These are phyloP conservation scores for Diplodus sargus DNA, from an alignment of 2,797 vertebrate genomes.

Conservation along the genomic window DNA sequence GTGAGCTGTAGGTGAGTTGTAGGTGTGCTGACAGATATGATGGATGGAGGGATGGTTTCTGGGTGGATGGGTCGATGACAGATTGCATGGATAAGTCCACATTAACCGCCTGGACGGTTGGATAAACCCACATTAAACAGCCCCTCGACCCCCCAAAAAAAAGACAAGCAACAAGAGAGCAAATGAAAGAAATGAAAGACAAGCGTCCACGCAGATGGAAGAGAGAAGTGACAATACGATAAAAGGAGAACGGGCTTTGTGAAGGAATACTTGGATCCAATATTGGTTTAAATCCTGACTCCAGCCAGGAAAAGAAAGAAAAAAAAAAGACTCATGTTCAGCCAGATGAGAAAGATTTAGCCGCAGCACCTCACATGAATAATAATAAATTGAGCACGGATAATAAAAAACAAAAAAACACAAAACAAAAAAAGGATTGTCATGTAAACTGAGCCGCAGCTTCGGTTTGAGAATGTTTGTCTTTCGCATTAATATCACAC, in stretches of 20 bases:
- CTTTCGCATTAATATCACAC: slow-evolving; percentile 78
- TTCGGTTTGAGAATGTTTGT: slow-evolving; percentile 72
- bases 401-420: slow-evolving; percentile 67
- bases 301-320: slow-evolving; percentile 53
- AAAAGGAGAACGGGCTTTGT: slow-evolving; percentile 69
- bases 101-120: slow-evolving; percentile 79
- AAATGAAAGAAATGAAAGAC: slow-evolving; percentile 75
- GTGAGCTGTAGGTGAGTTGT: slow-evolving; percentile 47
- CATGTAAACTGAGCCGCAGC: slow-evolving; percentile 79
- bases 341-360: slow-evolving; percentile 80
- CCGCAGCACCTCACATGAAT: slow-evolving; percentile 81
- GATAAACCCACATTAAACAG: slow-evolving; percentile 81
- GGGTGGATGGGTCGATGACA: slow-evolving; percentile 57
- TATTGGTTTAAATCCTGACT: slow-evolving; percentile 86
- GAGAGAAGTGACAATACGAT: slow-evolving; percentile 80
- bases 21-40: slow-evolving; percentile 30
- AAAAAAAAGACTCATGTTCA: slow-evolving; percentile 75
- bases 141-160: slow-evolving; percentile 52
- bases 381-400: slow-evolving; percentile 83
- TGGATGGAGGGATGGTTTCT: slow-evolving; percentile 40
- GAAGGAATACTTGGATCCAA: slow-evolving; percentile 76
- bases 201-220: slow-evolving; percentile 78
- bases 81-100: slow-evolving; percentile 71
- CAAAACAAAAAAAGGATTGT: slow-evolving; percentile 75
- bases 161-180: slow-evolving; percentile 69